Evolutionary conservation across 35 echinoderm and acorn worm genomes (phyloP), one percentile per base, ranked within the genome.

Genomic region (Heliocidaris erythrogramma): DNA sequence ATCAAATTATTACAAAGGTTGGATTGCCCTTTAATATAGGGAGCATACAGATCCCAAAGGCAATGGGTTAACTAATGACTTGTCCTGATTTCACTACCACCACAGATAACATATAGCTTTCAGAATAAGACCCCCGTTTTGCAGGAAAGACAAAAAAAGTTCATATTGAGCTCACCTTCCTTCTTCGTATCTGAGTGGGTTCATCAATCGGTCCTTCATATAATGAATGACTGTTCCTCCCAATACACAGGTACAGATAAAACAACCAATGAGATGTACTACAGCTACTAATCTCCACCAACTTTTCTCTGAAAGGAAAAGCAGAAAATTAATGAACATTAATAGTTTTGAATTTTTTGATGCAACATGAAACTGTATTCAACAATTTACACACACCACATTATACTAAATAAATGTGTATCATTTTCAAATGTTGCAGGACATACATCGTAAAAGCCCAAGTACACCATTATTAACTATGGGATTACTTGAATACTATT

Each of bases 111-210:
- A 42, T 3, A 42, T 42, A 42, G 35, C 35, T 42, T 42, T 42
- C 35, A 42, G 35, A 42, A 42, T 42, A 42, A 1, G 35, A 3
- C 35, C 35, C 35, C 35, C 35, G 35, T 3, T 42, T 42, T 42
- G 35, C 0, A 42, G 35, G 35, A 42, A 42, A 42, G 35, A 42
- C 3, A 42, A 42, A 3, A 42, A 42, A 42, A 42, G 35, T 42
- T 42, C 35, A 42, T 42, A 42, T 42, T 42, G 1, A 42, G 31
- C 87, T 47, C 47, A 89, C 87, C 87, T 89, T 48, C 87, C 87
- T 89, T 89, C 87, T 24, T 89, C 87, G 32, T 89, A 89, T 89
- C 87, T 89, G 0, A 89, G 87, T 13, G 87, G 87, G 10, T 89
- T 89, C 47, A 89, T 89, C 2, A 89, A 4, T 89, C 87, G 47